Evolutionary conservation across 2,797 vertebrate species (phyloP).

Genomic region (Mormyrops attenuatus): DNA sequence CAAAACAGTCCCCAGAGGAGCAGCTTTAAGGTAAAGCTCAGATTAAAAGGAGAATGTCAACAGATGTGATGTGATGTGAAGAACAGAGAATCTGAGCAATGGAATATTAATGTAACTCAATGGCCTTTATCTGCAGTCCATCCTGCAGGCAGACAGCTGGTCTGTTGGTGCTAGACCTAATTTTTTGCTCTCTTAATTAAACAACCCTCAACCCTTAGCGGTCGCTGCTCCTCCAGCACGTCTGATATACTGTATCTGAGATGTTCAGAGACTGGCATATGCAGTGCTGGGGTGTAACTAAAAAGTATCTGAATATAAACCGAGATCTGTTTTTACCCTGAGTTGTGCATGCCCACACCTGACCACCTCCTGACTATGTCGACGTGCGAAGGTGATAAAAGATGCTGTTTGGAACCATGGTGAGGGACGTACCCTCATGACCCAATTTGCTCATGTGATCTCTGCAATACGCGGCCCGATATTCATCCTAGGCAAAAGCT

Average conservation of each 20-base stretch:
- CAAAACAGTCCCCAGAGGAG: background rate
- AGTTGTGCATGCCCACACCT: background rate
- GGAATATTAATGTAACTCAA: background rate
- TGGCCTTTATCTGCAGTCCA: background rate
- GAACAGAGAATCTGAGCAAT: background rate
- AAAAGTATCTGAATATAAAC: background rate
- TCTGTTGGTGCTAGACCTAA: background rate
- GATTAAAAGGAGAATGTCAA: background rate
- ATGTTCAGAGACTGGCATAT: background rate
- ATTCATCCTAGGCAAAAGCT: background rate
- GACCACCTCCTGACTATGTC: background rate
- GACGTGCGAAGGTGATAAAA: background rate
- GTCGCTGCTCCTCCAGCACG: background rate
- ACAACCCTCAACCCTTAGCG: background rate
- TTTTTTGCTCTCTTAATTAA: background rate
- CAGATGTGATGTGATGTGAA: background rate
- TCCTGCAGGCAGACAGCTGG: background rate
- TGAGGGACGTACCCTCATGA: background rate
- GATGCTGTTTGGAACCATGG: background rate
- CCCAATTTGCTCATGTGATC: background rate
- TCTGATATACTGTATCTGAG: background rate
- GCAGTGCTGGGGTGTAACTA: background rate
- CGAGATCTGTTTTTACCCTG: background rate
- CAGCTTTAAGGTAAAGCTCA: background rate
- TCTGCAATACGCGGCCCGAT: background rate